These are phyloP conservation scores for Lophura nycthemera DNA, from an alignment of 2,113 vertebrate species.

Conservation along the genomic window DNA sequence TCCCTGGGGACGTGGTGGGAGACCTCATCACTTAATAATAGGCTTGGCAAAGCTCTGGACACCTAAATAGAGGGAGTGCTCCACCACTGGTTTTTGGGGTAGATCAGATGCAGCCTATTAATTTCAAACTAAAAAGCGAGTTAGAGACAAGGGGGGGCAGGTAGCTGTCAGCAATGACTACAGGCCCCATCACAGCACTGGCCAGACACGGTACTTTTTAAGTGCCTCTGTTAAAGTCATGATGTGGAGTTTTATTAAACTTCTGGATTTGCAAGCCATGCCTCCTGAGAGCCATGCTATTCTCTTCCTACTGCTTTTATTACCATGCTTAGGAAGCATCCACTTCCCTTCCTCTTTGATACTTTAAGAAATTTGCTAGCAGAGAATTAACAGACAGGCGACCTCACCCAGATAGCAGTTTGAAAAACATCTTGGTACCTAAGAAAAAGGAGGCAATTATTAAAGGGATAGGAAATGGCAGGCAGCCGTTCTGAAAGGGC, in stretches of 20 bases:
- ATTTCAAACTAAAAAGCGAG: constrained; percentile 9
- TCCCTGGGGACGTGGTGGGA: constrained; percentile 44
- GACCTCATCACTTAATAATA: constrained; percentile 67
- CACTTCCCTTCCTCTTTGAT: constrained; percentile 43
- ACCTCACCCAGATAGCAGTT: constrained; percentile 6
- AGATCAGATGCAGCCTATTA: constrained; percentile 11
- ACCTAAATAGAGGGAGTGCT: constrained; percentile 33
- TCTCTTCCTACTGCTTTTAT: constrained; percentile 39
- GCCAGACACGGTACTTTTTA: not conserved
- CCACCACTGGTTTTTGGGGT: not conserved
- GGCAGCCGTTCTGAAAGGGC: constrained; percentile 31
- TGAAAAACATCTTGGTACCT: constrained; percentile 21
- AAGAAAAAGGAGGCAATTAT: constrained; percentile 28
- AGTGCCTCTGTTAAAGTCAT: not conserved
- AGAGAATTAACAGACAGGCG: constrained; percentile 34
- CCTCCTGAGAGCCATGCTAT: constrained; percentile 14
- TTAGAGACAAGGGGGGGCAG: not conserved
- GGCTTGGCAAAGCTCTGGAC: constrained; percentile 58
- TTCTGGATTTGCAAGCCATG: not conserved
- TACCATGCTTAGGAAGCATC: constrained; percentile 26
- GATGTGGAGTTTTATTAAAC: not conserved
- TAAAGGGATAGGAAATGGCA: constrained; percentile 47
- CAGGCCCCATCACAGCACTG: not conserved
- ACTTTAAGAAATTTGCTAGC: constrained; percentile 30
- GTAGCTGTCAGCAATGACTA: not conserved